A percentile compares a stretch with the other conserved stretches of the same genome.
These are phyloP conservation scores for Gastracanthus pulcherrimus DNA, from an alignment of 2,888 invertebrate genomes.

Conservation along the genomic window DNA sequence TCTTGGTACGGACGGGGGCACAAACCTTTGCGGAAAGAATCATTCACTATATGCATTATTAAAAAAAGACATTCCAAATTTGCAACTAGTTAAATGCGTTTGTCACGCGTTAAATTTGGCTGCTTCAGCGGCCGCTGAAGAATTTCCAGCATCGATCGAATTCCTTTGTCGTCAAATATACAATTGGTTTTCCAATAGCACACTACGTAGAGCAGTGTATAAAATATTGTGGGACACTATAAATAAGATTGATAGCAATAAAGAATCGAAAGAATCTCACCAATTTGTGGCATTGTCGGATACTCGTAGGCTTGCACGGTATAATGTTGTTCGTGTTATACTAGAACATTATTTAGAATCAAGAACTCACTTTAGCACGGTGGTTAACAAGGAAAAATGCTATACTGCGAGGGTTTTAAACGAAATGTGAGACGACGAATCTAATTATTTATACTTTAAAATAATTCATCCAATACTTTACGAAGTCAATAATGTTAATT, in stretches of 20 bases:
- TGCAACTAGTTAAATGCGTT: slow-evolving; percentile 60
- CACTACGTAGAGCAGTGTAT: slow-evolving; percentile 56
- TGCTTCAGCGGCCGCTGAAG: slow-evolving; percentile 41
- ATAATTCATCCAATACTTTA: slow-evolving; percentile 45
- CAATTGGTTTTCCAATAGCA: slow-evolving; percentile 59
- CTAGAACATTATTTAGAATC: slow-evolving; percentile 57
- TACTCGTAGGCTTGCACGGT: slow-evolving; percentile 57
- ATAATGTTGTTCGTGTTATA: slow-evolving; percentile 47
- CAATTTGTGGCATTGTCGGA: slow-evolving; percentile 52
- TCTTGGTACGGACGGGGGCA: slow-evolving; percentile 64
- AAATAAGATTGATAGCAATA: slow-evolving; percentile 8
- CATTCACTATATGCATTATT: slow-evolving; percentile 62
- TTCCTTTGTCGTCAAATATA: slow-evolving; percentile 59
- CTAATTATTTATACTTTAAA: too few relatives aligned
- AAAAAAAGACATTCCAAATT: slow-evolving; percentile 57
- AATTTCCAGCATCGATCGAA: slow-evolving; percentile 59
- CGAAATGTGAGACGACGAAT: too few relatives aligned
- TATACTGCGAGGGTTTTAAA: slow-evolving; percentile 54
- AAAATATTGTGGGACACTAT: slow-evolving; percentile 49
- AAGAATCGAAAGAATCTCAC: slow-evolving; percentile 37
- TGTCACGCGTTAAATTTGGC: slow-evolving; percentile 58
- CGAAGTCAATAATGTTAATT: slow-evolving; percentile 47
- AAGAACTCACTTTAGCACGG: slow-evolving; percentile 47
- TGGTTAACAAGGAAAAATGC: slow-evolving; percentile 58
- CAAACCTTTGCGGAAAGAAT: slow-evolving; percentile 60